A percentile compares a stretch with the other conserved stretches of the same genome.
Conservation (phyloP, 2,113 vertebrate genomes). For the Vidua chalybeata region DNA sequence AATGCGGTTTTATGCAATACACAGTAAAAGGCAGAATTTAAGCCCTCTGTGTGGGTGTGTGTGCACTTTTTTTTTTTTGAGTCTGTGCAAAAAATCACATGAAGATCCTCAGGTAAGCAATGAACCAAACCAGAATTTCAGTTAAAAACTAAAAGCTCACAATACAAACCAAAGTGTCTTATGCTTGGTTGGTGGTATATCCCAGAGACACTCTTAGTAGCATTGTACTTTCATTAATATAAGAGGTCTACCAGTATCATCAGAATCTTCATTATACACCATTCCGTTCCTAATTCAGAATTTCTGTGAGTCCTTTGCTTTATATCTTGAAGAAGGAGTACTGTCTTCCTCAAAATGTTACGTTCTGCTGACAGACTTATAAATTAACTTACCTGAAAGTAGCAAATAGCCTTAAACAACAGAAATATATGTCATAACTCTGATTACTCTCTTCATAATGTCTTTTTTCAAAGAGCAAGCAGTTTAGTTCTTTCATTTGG, state of each 20-base stretch:
- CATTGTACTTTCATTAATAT: background rate
- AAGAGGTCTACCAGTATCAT: background rate
- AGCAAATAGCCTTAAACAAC: background rate
- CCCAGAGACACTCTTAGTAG: background rate
- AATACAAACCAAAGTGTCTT: background rate
- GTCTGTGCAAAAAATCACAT: background rate
- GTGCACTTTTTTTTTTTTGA: background rate
- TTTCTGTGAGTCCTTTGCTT: background rate
- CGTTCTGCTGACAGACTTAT: background rate
- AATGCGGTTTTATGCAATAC: background rate
- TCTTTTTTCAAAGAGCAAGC: background rate
- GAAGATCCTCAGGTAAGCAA: background rate
- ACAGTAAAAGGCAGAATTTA: background rate
- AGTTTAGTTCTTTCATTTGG: background rate
- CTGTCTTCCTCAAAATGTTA: background rate
- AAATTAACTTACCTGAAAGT: background rate
- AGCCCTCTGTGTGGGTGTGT: background rate
- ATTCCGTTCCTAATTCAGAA: background rate
- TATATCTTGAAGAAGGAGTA: background rate
- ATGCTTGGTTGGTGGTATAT: background rate
- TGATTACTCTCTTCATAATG: background rate
- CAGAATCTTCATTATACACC: background rate
- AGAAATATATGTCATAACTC: background rate
- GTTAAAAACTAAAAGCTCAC: background rate
- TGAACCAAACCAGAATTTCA: background rate